A percentile compares a stretch with the other conserved stretches of the same genome.
Evolutionary conservation across 2,797 vertebrate genomes (phyloP).

Genomic region (Sebastes miniatus): DNA sequence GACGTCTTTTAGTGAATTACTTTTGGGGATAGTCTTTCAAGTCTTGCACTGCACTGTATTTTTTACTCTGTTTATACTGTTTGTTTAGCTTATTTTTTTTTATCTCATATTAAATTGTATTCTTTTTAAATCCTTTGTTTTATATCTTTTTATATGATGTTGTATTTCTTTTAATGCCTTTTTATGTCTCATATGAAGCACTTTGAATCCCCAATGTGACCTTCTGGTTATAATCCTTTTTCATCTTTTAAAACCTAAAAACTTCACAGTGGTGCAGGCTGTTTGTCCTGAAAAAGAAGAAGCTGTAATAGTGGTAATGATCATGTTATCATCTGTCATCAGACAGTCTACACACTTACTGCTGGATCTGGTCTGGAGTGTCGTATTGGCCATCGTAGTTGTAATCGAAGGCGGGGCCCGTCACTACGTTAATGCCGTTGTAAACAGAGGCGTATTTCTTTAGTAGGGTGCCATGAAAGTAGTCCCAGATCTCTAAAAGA

Average conservation of each 20-base stretch:
- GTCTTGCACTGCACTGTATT: no score
- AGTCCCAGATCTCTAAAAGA: slow-evolving; percentile 87
- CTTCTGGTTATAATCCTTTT: no score
- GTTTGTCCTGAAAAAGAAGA: background rate
- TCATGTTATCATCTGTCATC: background rate
- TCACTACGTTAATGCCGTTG: slow-evolving; percentile 86
- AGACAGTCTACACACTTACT: slow-evolving; percentile 73
- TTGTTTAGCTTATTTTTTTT: no score
- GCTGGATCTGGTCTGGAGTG: slow-evolving; percentile 77
- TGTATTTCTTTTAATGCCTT: background rate
- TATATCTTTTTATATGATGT: no score
- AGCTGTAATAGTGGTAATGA: background rate
- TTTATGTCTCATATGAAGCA: background rate
- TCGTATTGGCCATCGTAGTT: slow-evolving; percentile 88
- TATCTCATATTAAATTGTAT: no score
- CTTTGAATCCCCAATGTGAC: background rate
- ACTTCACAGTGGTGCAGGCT: background rate
- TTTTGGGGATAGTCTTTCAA: no score
- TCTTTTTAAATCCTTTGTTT: no score
- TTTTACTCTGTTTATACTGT: no score
- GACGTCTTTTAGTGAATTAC: no score
- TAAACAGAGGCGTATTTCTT: slow-evolving; percentile 80
- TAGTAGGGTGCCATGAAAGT: slow-evolving; percentile 84
- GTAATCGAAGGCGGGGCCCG: slow-evolving; percentile 90
- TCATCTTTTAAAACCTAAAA: no score